Evolutionary conservation across 2,888 invertebrate genomes (phyloP).

Genomic region (Pseudanteris insignis): DNA sequence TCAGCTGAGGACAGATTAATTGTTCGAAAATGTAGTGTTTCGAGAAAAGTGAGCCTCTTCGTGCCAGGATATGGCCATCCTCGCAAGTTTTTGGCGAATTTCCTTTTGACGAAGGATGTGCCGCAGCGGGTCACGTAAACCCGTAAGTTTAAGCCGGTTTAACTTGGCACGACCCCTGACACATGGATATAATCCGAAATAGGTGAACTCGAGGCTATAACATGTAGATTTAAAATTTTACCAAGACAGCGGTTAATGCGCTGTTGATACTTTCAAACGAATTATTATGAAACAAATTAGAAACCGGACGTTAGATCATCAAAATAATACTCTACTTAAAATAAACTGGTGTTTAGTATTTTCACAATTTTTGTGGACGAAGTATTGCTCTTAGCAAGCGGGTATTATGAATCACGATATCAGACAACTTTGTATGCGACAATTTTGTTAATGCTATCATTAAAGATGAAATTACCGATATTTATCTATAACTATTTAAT

Average conservation of each 20-base stretch:
- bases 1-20: conserved; percentile 32
- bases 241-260: conserved; percentile 17
- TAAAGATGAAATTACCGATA: too few species aligned
- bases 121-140: conserved; percentile 41
- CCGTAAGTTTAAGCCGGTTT: conserved; percentile 40
- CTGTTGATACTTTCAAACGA: conserved; percentile 4
- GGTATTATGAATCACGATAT: too few species aligned
- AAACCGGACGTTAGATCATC: too few species aligned
- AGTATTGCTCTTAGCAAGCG: too few species aligned
- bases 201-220: conserved; percentile 21
- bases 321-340: neutral
- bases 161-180: conserved; percentile 34
- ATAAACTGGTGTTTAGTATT: too few species aligned
- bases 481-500: too few species aligned
- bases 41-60: conserved; percentile 32
- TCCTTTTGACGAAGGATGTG: conserved; percentile 40
- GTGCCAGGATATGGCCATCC: conserved; percentile 41
- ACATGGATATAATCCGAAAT: conserved; percentile 36
- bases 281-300: neutral
- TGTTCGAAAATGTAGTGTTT: conserved; percentile 43
- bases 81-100: conserved; percentile 41
- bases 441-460: too few species aligned
- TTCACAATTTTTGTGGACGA: too few species aligned
- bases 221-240: conserved; percentile 31
- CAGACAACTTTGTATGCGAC: too few species aligned